Base-by-base conservation (phyloP, 2,113 vertebrate genomes). In the Paraplagusia blochii region DNA sequence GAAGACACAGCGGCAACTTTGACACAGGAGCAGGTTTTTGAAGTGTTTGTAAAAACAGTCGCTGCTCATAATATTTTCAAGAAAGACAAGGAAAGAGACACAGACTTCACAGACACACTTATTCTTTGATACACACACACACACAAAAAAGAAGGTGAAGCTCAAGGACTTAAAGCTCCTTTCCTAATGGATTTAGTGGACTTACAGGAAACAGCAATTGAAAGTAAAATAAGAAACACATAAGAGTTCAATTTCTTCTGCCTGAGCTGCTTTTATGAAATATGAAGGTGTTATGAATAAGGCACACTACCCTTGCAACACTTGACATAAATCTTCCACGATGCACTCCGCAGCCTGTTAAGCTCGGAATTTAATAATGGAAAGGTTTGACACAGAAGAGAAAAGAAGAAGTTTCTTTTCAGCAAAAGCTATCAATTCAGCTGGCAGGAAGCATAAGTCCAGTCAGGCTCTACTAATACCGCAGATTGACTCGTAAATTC, bases 201-300 rank as follows among this genome's bases (percentile, higher is more conserved):
- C 62, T 55, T 56, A 39, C 50, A 56, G 61, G 48, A 77, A 62
- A 67, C 48, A 52, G 44, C 67, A 77, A 63, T 11, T 60, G 17
- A 67, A 69, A 44, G 62, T 63, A 16, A 42, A 69, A 61, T 46
- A 55, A 62, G 64, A 64, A 68, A 66, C 40, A 59, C 35, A 57
- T 73, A 59, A 76, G 67, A 76, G 68, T 69, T 63, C 46, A 63
- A 60, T 59, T 63, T 66, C 50, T 66, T 74, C 55, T 56, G 52
- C 52, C 55, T 52, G 44, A 66, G 62, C 45, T 71, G 69, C 58
- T 66, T 66, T 69, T 66, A 60, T 72, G 53, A 69, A 82, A 79
- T 66, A 79, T 74, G 12, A 76, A 76, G 55, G 66, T 45, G 36
- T 58, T 73, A 64, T 63, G 71, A 66, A 75, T 65, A 71, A 66